Base-by-base conservation (phyloP, 2,113 vertebrate genomes). In the Halichoeres trimaculatus region DNA sequence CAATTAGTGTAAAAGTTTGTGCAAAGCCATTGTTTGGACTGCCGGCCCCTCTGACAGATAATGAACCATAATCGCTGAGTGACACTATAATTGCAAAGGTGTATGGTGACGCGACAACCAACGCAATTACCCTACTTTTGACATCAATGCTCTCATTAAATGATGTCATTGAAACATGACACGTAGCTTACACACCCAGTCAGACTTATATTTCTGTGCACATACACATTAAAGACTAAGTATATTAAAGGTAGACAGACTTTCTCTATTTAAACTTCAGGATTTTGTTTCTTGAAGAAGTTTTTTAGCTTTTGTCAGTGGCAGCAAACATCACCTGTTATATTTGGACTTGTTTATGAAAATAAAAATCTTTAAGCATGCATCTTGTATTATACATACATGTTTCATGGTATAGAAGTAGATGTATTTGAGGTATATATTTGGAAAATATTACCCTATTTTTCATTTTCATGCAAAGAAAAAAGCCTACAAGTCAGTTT, bases 1-100 rank as follows among this genome's bases (percentile, higher is more conserved):
- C 89, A 88, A 93, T 93, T 91, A 92, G 84, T 70, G 60, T 70
- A 76, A 51, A 84, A 74, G 77, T 90, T 91, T 86, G 83, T 83
- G 85, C 74, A 48, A 85, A 51, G 70, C 83, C 83, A 84, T 89
- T 92, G 85, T 92, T 91, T 90, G 77, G 85, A 80, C 80, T 89
- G 82, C 83, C 56, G 72, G 57, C 80, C 76, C 78, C 75, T 89
- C 70, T 20, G 36, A 76, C 69, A 91, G 89, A 91, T 91, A 92
- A 92, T 92, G 83, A 90, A 69, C 83, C 86, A 87, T 93, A 93
- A 91, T 92, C 73, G 52, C 50, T 87, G 88, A 92, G 86, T 88
- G 91, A 91, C 83, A 61, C 78, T 57, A n/a, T 92, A 93, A 93
- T 91, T 85, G 87, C 80, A 11, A 81, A 91, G 88, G 91, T 92